These are phyloP conservation scores for Anarrhichthys ocellatus DNA, from an alignment of 2,113 vertebrate species.

Conservation along the genomic window DNA sequence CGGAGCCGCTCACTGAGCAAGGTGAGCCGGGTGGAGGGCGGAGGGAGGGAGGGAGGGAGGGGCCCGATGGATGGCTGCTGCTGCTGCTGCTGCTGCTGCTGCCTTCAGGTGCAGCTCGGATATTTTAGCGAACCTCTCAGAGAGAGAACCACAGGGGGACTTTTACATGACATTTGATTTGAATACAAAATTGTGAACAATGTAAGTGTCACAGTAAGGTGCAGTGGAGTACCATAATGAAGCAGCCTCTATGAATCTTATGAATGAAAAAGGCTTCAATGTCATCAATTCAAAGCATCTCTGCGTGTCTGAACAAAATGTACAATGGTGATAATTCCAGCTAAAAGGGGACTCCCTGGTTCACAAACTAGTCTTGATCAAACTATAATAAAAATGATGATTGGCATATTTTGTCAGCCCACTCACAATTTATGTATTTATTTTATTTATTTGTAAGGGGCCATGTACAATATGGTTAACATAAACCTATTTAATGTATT, in stretches of 20 bases:
- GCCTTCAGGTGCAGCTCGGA: conserved; percentile 47
- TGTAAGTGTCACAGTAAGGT: not conserved
- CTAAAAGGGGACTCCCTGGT: not conserved
- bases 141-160: not conserved
- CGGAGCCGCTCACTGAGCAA: not conserved
- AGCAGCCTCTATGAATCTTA: not conserved
- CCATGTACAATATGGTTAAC: not conserved
- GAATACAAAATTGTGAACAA: not conserved
- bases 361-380: not conserved
- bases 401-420: not conserved
- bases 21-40: conserved; percentile 20
- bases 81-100: conserved; percentile 9
- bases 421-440: not conserved
- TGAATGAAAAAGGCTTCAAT: not conserved
- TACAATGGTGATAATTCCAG: not conserved
- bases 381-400: not conserved
- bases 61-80: not conserved
- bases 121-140: not conserved
- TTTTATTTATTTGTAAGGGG: not conserved
- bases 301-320: not conserved
- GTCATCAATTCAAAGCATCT: not conserved
- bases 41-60: not conserved
- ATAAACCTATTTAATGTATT: not conserved
- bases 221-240: not conserved
- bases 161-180: not conserved